phyloP scores from a whole-genome alignment of 2,797 vertebrate genomes.

The Ispidina picta region DNA sequence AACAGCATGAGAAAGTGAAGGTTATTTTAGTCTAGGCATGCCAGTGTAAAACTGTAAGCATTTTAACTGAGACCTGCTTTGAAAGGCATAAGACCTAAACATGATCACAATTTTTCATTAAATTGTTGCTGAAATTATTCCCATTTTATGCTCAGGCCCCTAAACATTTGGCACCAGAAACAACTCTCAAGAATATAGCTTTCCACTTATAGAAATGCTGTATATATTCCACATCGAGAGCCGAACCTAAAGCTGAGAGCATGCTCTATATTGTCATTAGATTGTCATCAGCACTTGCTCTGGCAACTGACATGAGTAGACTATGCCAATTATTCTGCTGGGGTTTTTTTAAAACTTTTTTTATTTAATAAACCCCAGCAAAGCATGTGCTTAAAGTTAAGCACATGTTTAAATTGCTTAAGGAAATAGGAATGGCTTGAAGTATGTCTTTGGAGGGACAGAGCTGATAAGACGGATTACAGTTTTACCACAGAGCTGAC shows the following conservation, averaged over 20 bases:
- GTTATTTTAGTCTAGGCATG: not conserved
- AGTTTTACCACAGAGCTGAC: not conserved
- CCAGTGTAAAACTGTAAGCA: not conserved
- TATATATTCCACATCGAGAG: slow-evolving; percentile 1
- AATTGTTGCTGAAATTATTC: not conserved
- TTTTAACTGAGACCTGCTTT: not conserved
- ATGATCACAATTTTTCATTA: not conserved
- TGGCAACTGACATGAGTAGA: not conserved
- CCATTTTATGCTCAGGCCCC: not conserved
- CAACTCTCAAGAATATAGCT: not conserved
- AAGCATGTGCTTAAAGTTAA: slow-evolving; percentile 52
- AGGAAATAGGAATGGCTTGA: not conserved
- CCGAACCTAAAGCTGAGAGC: not conserved
- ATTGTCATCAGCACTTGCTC: not conserved
- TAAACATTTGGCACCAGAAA: not conserved
- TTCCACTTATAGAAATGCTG: not conserved
- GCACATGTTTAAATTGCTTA: not conserved
- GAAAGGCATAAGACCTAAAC: not conserved
- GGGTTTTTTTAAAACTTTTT: not conserved
- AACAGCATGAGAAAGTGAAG: not conserved
- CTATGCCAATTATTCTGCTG: not conserved
- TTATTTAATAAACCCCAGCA: slow-evolving; percentile 17
- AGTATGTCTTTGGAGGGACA: not conserved
- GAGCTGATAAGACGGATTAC: not conserved
- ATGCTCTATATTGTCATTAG: not conserved